These are phyloP conservation scores for Acleris literana DNA, from an alignment of 2,888 invertebrate genomes.

Conservation along the genomic window DNA sequence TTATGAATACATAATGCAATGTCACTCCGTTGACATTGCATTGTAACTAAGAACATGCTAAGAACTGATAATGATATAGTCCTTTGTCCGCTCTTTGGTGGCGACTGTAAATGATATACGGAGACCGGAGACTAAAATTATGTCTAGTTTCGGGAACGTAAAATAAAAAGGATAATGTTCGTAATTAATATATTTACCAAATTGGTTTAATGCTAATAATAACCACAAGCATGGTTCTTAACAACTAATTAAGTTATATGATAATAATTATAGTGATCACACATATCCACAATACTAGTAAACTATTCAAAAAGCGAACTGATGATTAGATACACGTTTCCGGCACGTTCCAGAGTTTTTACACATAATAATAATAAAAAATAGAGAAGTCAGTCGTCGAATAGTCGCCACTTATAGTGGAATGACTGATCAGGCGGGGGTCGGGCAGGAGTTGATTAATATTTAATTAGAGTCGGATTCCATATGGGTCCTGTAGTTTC, in stretches of 20 bases:
- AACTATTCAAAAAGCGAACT: slow-evolving; percentile 53
- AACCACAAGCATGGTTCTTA: slow-evolving; percentile 60
- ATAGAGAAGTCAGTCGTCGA: slow-evolving; percentile 48
- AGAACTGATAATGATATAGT: too few relatives aligned
- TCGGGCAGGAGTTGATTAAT: slow-evolving; percentile 50
- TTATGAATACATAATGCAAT: too few relatives aligned
- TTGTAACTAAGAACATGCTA: too few relatives aligned
- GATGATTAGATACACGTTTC: slow-evolving; percentile 28
- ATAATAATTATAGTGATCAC: slow-evolving; percentile 57
- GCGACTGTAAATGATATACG: too few relatives aligned
- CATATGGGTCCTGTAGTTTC: slow-evolving; percentile 86
- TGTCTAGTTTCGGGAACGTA: not conserved
- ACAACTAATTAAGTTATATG: slow-evolving; percentile 51
- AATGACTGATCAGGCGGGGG: slow-evolving; percentile 15
- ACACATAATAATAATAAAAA: slow-evolving; percentile 34
- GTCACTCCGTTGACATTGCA: too few relatives aligned
- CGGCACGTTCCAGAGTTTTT: slow-evolving; percentile 32
- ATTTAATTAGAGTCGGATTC: slow-evolving; percentile 86
- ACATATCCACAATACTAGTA: slow-evolving; percentile 48
- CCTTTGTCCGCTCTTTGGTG: too few relatives aligned
- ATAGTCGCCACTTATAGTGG: slow-evolving; percentile 42
- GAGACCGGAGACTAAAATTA: not conserved
- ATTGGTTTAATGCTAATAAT: slow-evolving; percentile 52
- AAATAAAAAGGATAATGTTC: slow-evolving; percentile 7
- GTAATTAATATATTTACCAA: slow-evolving; percentile 45